phyloP scores from a whole-genome alignment of 2,888 invertebrate genomes.

The Nemotelus pantherinus region DNA sequence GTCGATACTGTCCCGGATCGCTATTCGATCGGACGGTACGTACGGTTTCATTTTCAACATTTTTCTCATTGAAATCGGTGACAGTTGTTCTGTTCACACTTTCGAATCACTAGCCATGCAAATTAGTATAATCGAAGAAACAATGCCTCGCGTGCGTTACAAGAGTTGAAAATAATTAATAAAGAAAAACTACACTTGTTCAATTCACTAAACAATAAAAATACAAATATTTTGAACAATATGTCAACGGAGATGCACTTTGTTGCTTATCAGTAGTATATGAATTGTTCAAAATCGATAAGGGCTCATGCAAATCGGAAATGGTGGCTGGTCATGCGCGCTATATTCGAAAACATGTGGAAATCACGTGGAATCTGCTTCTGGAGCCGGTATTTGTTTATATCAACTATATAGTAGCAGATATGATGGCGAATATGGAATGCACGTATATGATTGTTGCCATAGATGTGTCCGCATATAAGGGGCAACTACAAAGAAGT shows the following conservation, averaged over 20 bases:
- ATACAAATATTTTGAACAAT: not conserved
- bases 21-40: constrained; percentile 71
- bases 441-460: too few species aligned
- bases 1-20: constrained; percentile 75
- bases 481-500: too few species aligned
- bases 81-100: not conserved
- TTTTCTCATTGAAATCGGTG: constrained; percentile 24
- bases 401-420: not conserved
- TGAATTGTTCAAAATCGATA: constrained; percentile 39
- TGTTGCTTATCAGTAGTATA: not conserved
- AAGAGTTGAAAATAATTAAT: too few species aligned
- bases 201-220: constrained; percentile 34
- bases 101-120: not conserved
- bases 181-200: constrained; percentile 20
- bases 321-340: constrained; percentile 32
- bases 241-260: constrained; percentile 18
- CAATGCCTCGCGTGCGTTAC: too few species aligned
- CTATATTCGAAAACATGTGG: constrained; percentile 9
- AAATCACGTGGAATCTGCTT: constrained; percentile 20
- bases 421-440: too few species aligned
- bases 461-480: too few species aligned
- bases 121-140: not conserved
- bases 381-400: constrained; percentile 17
- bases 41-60: constrained; percentile 69
- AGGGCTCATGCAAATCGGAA: constrained; percentile 4